Conservation (phyloP, 2,888 invertebrate species). For the Epinotia nisella region DNA sequence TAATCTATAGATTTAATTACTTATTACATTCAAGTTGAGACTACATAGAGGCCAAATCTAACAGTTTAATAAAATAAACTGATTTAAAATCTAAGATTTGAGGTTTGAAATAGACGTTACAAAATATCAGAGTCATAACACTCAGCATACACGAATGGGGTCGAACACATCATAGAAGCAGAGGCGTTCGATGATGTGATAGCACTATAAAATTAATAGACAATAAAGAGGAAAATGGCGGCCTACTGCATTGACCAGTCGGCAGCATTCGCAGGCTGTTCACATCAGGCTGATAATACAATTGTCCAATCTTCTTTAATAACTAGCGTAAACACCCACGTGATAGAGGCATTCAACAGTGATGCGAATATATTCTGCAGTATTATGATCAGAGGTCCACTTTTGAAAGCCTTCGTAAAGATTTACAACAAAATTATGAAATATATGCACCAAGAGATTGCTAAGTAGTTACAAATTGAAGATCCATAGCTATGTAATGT, state of each 20-base stretch:
- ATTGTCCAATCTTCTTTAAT: conserved; percentile 71
- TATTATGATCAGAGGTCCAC: not conserved
- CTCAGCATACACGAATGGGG: conserved; percentile 9
- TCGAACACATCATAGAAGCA: conserved; percentile 24
- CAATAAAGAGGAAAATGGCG: conserved; percentile 13
- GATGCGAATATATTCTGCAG: conserved; percentile 25
- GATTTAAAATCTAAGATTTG: not conserved
- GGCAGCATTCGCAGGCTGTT: conserved; percentile 64
- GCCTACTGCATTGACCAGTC: conserved; percentile 45
- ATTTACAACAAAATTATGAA: not conserved
- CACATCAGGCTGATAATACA: conserved; percentile 76
- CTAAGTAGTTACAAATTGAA: not conserved
- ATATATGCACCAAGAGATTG: not conserved
- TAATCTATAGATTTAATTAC: no score
- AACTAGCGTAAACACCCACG: conserved; percentile 59
- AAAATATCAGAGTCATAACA: not conserved
- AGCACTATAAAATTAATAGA: conserved; percentile 32
- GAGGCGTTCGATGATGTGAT: conserved; percentile 17
- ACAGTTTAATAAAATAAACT: not conserved
- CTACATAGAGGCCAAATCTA: no score
- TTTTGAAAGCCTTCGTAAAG: not conserved
- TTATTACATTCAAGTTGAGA: no score
- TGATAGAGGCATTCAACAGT: conserved; percentile 55
- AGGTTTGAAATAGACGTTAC: not conserved
- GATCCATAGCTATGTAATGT: not conserved